Conservation (phyloP, 64 coral and sea anemone genomes). For the Stylophora pistillata region DNA sequence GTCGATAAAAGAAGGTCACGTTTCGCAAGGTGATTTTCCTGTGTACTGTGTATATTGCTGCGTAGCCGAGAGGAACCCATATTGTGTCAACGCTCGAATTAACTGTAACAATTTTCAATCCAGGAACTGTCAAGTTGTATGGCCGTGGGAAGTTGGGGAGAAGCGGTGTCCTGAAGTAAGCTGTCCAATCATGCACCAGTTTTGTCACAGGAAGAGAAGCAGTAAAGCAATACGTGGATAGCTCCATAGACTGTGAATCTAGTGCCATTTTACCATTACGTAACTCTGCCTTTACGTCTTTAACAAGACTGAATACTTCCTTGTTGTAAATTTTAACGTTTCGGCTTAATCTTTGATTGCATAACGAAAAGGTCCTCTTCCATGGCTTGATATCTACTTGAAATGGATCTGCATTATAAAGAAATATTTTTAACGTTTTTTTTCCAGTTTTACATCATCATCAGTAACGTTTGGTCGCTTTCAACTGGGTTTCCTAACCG, state of each 20-base stretch:
- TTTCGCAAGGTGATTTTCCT: constrained; percentile 69
- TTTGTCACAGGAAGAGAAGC: background rate
- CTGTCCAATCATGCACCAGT: constrained; percentile 55
- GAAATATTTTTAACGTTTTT: background rate
- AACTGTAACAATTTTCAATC: constrained; percentile 19
- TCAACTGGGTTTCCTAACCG: no score
- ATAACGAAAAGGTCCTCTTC: constrained; percentile 37
- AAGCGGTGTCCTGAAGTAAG: constrained; percentile 28
- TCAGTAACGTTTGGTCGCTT: no score
- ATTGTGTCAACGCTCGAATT: constrained; percentile 42
- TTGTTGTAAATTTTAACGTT: constrained; percentile 25
- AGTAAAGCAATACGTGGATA: constrained; percentile 56
- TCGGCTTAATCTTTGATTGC: background rate
- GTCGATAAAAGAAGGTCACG: constrained; percentile 80
- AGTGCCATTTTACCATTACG: constrained; percentile 46
- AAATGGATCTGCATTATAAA: constrained; percentile 1
- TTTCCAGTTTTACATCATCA: no score
- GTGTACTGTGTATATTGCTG: constrained; percentile 61
- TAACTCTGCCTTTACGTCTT: constrained; percentile 54
- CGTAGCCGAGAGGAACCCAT: constrained; percentile 71
- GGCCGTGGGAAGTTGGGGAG: constrained; percentile 61
- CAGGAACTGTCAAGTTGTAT: constrained; percentile 24
- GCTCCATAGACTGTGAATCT: background rate
- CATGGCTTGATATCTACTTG: constrained; percentile 21
- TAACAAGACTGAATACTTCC: constrained; percentile 30